phyloP scores from a whole-genome alignment of 2,797 vertebrate species.

The Xenops minutus region DNA sequence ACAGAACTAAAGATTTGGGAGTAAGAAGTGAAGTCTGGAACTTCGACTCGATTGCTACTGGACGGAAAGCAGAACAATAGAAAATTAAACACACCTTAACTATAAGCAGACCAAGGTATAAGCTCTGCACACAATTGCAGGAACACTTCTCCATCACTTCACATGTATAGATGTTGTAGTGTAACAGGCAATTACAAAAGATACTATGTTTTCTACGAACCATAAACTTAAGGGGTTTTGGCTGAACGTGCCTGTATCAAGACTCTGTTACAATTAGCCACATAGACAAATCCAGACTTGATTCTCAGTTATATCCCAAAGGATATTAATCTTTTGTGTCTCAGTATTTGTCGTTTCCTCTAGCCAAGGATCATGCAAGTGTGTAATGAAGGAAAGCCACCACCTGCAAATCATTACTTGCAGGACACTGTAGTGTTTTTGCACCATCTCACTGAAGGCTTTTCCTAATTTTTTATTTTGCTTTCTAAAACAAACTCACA shows the following conservation, averaged over 20 bases:
- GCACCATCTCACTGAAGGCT: not conserved
- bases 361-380: not conserved
- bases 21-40: not conserved
- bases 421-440: not conserved
- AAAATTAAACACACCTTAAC: not conserved
- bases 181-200: not conserved
- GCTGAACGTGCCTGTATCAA: not conserved
- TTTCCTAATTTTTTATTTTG: not conserved
- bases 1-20: not conserved
- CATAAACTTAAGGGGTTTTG: not conserved
- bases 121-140: not conserved
- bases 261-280: not conserved
- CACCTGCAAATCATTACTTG: not conserved
- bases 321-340: rapidly evolving
- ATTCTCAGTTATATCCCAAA: not conserved
- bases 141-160: not conserved
- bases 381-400: not conserved
- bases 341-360: not conserved
- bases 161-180: rapidly evolving
- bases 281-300: not conserved
- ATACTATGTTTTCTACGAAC: not conserved
- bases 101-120: not conserved
- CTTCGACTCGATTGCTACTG: not conserved
- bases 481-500: not conserved
- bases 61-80: not conserved